Base-by-base conservation (phyloP, 2,888 invertebrate species). In the Lycocerus yunnanus region DNA sequence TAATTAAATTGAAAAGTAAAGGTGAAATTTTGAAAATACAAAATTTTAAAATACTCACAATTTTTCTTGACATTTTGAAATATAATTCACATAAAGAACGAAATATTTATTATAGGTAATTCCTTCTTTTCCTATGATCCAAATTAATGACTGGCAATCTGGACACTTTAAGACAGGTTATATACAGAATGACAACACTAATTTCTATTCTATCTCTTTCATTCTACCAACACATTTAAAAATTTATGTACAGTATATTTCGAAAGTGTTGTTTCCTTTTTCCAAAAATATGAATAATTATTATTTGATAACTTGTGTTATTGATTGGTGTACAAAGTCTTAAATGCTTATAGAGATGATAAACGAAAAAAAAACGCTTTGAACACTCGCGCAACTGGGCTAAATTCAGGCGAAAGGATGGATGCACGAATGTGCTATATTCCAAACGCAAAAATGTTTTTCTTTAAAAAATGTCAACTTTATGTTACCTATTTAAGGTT, bases 21-120 rank as follows among this genome's bases (percentile, higher is more conserved):
- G 11, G 21, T 63, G 27, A n/a, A 18, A 65, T n/a, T 66, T 27
- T 43, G 43, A 3, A n/a, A 43, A n/a, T n/a, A n/a, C n/a, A 43
- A 43, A 43, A 15, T 21, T 21, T 13, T 68, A 65, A 71, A 69
- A 24, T 71, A 75, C 79, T 79, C 77, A 79, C 79, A 66, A 79
- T 79, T 63, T 73, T 73, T 67, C 65, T 69, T 68, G 79, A 77
- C 79, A 79, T 78, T 71, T 70, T 74, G 18, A 43, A 43, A 4
- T 43, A n/a, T 43, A n/a, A 43, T 43, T 43, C 27, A 43, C 43
- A 43, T 43, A 43, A 43, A 43, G n/a, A n/a, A 43, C 43, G 6
- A 43, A 43, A 43, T 43, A 43, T n/a, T 27, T 43, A 43, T 43
- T 43, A n/a, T 13, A 43, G 2, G n/a, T 43, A n/a, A 43, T 43